These are phyloP conservation scores for Theretra japonica DNA, from an alignment of 2,888 invertebrate genomes.

Conservation along the genomic window DNA sequence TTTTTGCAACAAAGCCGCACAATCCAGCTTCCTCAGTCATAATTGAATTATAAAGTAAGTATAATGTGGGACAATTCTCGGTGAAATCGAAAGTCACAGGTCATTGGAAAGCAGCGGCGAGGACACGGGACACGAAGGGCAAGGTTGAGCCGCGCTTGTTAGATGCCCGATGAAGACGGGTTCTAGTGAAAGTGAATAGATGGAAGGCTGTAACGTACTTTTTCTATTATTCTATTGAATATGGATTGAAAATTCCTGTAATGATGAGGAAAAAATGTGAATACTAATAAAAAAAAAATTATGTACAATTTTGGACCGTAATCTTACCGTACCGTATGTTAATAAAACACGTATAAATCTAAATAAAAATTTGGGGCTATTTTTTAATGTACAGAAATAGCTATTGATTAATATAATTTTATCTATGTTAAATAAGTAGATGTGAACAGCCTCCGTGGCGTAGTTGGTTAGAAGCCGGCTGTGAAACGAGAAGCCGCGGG, in stretches of 20 bases:
- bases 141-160: constrained; percentile 40
- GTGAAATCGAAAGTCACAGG: constrained; percentile 49
- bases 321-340: too few relatives aligned
- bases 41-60: not conserved
- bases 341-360: too few relatives aligned
- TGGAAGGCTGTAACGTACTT: not conserved
- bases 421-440: too few relatives aligned
- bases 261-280: too few relatives aligned
- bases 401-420: too few relatives aligned
- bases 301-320: too few relatives aligned
- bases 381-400: too few relatives aligned
- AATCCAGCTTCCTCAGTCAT: not conserved
- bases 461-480: too few relatives aligned
- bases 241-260: not conserved
- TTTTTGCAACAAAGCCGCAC: not conserved
- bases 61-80: constrained; percentile 28
- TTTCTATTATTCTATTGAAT: not conserved
- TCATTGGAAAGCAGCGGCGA: constrained; percentile 43
- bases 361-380: too few relatives aligned
- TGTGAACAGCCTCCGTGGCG: too few relatives aligned
- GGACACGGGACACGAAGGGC: constrained; percentile 38
- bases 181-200: constrained; percentile 15
- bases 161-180: constrained; percentile 9
- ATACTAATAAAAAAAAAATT: too few relatives aligned
- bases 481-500: too few relatives aligned